Evolutionary conservation across 2,888 invertebrate genomes (phyloP).

Genomic region (Drosophila nr. medialis): DNA sequence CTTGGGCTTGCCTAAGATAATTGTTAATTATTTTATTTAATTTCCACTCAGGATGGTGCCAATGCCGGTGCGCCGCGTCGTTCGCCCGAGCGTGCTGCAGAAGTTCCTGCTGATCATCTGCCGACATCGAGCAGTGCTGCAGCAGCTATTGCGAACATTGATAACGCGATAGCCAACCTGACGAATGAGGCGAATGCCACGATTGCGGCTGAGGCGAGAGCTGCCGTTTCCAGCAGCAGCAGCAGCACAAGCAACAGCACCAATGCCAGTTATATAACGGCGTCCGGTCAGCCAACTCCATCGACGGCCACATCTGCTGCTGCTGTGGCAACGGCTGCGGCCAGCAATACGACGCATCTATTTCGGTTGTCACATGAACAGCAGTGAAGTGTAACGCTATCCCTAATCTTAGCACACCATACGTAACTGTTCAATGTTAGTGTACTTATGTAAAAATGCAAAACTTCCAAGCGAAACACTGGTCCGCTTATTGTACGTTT

Average conservation of each 20-base stretch:
- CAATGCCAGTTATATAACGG: conserved; percentile 54
- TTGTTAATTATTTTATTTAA: neutral
- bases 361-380: conserved; percentile 78
- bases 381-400: conserved; percentile 52
- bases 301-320: conserved; percentile 73
- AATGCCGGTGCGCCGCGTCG: conserved; percentile 45
- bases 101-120: conserved; percentile 31
- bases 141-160: conserved; percentile 26
- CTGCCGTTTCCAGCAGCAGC: conserved; percentile 10
- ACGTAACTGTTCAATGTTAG: conserved; percentile 64
- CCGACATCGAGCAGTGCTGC: conserved; percentile 33
- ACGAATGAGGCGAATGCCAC: conserved; percentile 34
- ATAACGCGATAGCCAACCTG: conserved; percentile 18
- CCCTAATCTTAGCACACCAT: conserved; percentile 42
- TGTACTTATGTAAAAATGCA: conserved; percentile 80
- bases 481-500: conserved; percentile 44
- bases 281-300: conserved; percentile 64
- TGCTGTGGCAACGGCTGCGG: conserved; percentile 80
- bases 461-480: conserved; percentile 44
- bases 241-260: conserved; percentile 40
- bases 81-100: conserved; percentile 52
- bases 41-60: conserved; percentile 53
- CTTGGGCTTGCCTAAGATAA: neutral
- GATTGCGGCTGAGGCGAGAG: conserved; percentile 33
- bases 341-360: conserved; percentile 78